Base-by-base conservation (phyloP, 2,113 vertebrate species). In the Rhinolophus ferrumequinum region DNA sequence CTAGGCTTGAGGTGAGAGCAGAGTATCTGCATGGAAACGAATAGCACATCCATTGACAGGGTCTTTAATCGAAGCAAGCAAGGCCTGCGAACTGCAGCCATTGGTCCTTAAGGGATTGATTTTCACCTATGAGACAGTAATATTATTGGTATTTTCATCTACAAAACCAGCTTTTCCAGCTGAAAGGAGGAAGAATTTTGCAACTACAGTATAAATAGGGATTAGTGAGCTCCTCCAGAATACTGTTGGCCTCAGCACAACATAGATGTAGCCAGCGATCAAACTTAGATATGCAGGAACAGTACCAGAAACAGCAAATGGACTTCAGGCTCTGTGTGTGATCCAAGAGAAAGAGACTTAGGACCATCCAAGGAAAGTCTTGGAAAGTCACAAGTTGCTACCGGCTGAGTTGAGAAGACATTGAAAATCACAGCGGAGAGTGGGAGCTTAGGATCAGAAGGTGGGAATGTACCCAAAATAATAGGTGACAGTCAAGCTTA, bases 91-190 rank as follows among this genome's bases (percentile, higher is more conserved):
- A 22, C 38, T n/a, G 60, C 33, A 33, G n/a, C 26, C 76, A 1
- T 26, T 81, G 13, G 19, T 81, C 16, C 16, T 87, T 35, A 62
- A 64, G 41, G 41, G 38, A 72, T 5, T 72, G 54, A 75, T 33
- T 70, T 87, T 69, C 56, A 90, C 80, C 44, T 60, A 3, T 85
- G 44, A 62, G 80, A 64, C 47, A 54, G 38, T 75, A 52, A 88
- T 95, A 89, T 87, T 47, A 79, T 47, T 56, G 52, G 56, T 77
- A 69, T 58, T 52, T 73, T 92, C 69, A 79, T 64, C 28, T 60
- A 47, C 24, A 90, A 79, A 83, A 88, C 69, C 44, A 82, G 88
- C 84, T 92, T 92, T 97, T 90, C 93, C 58, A 94, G 76, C 52
- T 90, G 54, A 38, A 75, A 92, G 38, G n/a, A 80, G 56, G 58